Base-by-base conservation (phyloP, 2,888 invertebrate genomes). In the Macropis europaea region DNA sequence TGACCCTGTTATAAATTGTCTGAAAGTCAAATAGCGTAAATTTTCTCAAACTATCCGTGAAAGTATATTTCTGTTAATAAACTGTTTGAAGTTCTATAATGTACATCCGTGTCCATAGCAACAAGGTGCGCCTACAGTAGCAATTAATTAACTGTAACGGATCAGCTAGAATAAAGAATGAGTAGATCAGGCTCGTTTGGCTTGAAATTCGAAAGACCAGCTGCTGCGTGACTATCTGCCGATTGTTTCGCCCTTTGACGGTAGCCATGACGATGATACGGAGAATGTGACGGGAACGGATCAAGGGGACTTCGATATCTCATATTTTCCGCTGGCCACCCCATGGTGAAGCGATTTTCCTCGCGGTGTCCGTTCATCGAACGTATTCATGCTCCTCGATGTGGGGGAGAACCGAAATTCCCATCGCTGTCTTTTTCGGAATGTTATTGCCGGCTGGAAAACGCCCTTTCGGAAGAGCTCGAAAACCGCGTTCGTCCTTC, bases 191-290 rank as follows among this genome's bases (percentile, higher is more conserved):
- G n/a, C n/a, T n/a, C n/a, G n/a, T n/a, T n/a, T n/a, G n/a, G n/a
- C n/a, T n/a, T n/a, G n/a, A n/a, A n/a, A n/a, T n/a, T n/a, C n/a
- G n/a, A n/a, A n/a, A n/a, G n/a, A n/a, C n/a, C n/a, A n/a, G n/a
- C n/a, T n/a, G n/a, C n/a, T n/a, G n/a, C n/a, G n/a, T n/a, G n/a
- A n/a, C n/a, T n/a, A n/a, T n/a, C n/a, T n/a, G n/a, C n/a, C 64
- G 68, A 59, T 70, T 73, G 63, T 77, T 75, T 76, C 61, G 62
- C 56, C 30, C 32, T n/a, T n/a, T n/a, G n/a, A n/a, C 52, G 56
- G 76, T 78, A 64, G 69, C 54, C 77, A 82, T 81, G 71, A 62
- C 68, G 75, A 83, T 77, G 52, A 77, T 70, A 69, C 76, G 57
- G 48, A 75, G 71, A 64, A 64, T 56, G 66, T 62, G 73, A 45